Base-by-base conservation (phyloP, 1,140 invertebrate genomes). In the Zaprionus inermis region DNA sequence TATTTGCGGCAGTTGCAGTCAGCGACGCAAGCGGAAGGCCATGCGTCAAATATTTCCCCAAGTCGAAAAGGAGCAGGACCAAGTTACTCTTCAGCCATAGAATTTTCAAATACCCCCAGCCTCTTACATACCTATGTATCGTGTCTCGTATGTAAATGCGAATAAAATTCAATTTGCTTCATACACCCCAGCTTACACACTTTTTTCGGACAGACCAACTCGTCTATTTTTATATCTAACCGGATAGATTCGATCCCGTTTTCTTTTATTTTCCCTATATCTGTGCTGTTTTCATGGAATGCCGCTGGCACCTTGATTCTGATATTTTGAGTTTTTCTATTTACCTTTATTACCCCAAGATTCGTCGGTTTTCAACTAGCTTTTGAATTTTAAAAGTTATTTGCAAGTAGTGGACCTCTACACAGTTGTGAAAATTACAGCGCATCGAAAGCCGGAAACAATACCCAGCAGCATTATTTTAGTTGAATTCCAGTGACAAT, bases 1-100 rank as follows among this genome's bases (percentile, higher is more conserved):
- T 3, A 78, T 92, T 38, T 94, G 79, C 32, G 81, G 83, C 38
- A 91, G 85, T 30, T 85, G 80, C 32, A 67, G 83, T 0, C 81
- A 89, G 20, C 66, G 90, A 0, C 78, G 78, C n/a, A 79, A 85
- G 58, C 81, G 72, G 20, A 91, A 91, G 30, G 79, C 72, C 5
- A 69, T 72, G 6, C 68, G 49, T 6, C 63, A 83, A 11, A 58
- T 85, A 55, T 63, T 67, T 28, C 38, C 73, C 1, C 66, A 78
- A 16, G 55, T 76, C 9, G 44, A 61, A 54, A 16, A 68, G 18
- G 55, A 66, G 4, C 61, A 71, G 30, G 55, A 80, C n/a, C 41
- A 34, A 22, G 5, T 2, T 5, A 70, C 18, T 5, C 16, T 70
- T 5, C 51, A 61, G 16, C 72, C 65, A 11, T 70, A 30, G 63